phyloP scores from a whole-genome alignment of 2,797 vertebrate species.

The Jordanella pulchra region DNA sequence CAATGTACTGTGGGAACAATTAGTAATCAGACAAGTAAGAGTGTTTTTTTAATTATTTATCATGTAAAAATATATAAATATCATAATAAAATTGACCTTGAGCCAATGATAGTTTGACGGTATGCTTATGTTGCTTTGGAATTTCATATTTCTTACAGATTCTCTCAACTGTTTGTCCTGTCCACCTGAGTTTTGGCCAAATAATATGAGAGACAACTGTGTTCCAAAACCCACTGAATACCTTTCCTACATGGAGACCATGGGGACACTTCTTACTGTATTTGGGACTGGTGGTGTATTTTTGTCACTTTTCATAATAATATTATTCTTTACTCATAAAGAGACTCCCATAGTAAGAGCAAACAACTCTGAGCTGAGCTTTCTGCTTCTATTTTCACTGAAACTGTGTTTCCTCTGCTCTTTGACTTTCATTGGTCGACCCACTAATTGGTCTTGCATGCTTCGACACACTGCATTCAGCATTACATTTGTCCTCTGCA shows the following conservation, averaged over 20 bases:
- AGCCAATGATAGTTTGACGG: not conserved
- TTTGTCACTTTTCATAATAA: slow-evolving; percentile 55
- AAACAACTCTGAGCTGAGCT: slow-evolving; percentile 73
- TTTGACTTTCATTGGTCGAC: slow-evolving; percentile 66
- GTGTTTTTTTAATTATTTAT: not conserved
- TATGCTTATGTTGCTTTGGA: not conserved
- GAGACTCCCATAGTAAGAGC: slow-evolving; percentile 69
- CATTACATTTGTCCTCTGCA: slow-evolving; percentile 73
- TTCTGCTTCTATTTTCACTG: slow-evolving; percentile 71
- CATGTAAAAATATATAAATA: not conserved
- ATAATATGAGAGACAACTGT: slow-evolving; percentile 63
- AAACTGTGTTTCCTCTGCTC: slow-evolving; percentile 73
- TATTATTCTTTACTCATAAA: slow-evolving; percentile 60
- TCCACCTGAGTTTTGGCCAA: slow-evolving; percentile 69
- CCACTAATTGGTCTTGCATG: slow-evolving; percentile 75
- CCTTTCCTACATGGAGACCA: slow-evolving; percentile 71
- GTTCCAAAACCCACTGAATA: slow-evolving; percentile 71
- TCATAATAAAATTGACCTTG: not conserved
- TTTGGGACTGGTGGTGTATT: slow-evolving; percentile 66
- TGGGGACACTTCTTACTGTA: slow-evolving; percentile 66
- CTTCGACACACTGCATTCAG: slow-evolving; percentile 72
- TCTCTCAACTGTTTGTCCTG: slow-evolving; percentile 65
- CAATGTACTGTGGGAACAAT: slow-evolving; percentile 70
- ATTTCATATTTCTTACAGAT: slow-evolving; percentile 51
- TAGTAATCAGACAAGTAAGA: slow-evolving; percentile 72